Evolutionary conservation across 2,888 invertebrate genomes (phyloP).

Genomic region (Thelaira solivaga): DNA sequence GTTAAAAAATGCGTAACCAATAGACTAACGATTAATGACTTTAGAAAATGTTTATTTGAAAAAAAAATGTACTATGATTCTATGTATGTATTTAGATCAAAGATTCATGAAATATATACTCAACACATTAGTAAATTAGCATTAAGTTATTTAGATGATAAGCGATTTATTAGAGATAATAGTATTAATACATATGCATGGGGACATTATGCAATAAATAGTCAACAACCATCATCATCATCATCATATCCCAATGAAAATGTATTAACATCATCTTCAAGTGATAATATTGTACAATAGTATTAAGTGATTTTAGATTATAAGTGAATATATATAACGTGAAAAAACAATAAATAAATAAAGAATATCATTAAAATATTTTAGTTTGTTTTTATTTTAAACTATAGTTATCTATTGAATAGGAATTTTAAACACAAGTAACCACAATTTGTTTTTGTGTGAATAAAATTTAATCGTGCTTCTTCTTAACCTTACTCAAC

Average conservation of each 20-base stretch:
- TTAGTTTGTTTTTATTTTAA: not conserved
- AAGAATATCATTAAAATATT: not conserved
- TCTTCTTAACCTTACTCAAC: constrained; percentile 13
- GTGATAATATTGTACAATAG: constrained; percentile 3
- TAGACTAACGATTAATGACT: not conserved
- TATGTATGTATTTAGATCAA: not conserved
- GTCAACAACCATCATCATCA: not conserved
- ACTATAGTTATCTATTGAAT: constrained; percentile 18
- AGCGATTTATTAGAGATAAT: constrained; percentile 24
- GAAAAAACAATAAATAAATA: not conserved
- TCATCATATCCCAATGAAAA: not conserved
- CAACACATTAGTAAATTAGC: constrained; percentile 5
- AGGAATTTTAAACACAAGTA: constrained; percentile 48
- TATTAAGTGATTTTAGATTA: constrained; percentile 3
- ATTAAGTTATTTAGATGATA: constrained; percentile 18
- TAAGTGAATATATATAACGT: constrained; percentile 1
- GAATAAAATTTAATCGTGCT: too few relatives aligned
- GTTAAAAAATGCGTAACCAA: not conserved
- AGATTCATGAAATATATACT: not conserved
- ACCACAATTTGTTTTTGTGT: constrained; percentile 18
- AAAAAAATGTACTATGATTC: not conserved
- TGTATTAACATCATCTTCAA: constrained; percentile 1
- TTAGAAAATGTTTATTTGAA: constrained; percentile 1
- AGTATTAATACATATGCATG: constrained; percentile 17
- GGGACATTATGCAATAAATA: constrained; percentile 20